Percentiles rank a stretch among this genome's conserved stretches.
Conservation (phyloP, 2,888 invertebrate species). For the Galeopsomyia nigrocyanea region DNA sequence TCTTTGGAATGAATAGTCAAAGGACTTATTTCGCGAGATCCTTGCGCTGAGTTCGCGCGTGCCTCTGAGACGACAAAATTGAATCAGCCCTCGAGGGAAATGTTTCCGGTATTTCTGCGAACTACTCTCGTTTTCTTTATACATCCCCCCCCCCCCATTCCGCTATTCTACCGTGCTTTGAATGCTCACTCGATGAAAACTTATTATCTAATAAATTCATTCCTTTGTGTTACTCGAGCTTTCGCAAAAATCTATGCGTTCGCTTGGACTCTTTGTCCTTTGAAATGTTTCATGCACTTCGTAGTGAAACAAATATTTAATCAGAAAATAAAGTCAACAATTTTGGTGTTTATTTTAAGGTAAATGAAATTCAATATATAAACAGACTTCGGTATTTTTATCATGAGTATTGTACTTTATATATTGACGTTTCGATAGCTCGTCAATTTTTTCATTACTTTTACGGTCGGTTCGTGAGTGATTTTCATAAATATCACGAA, state of each 20-base stretch:
- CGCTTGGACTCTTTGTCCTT: too few species aligned
- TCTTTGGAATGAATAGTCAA: conserved; percentile 52
- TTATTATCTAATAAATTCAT: conserved; percentile 50
- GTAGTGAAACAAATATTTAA: too few species aligned
- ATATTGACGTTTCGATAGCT: too few species aligned
- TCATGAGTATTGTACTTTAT: too few species aligned
- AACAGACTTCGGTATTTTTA: too few species aligned
- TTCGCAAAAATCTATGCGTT: not conserved
- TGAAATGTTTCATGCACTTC: too few species aligned
- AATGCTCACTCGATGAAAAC: conserved; percentile 44
- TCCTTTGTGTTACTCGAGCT: conserved; percentile 20
- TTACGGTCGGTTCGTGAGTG: not conserved
- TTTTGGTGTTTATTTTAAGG: too few species aligned
- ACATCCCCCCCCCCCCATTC: not conserved
- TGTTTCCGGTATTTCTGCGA: conserved; percentile 54
- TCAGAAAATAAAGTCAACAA: too few species aligned
- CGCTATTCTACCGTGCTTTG: conserved; percentile 14
- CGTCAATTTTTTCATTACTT: too few species aligned
- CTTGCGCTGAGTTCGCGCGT: conserved; percentile 49
- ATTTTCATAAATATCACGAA: conserved; percentile 13
- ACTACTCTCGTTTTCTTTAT: conserved; percentile 8
- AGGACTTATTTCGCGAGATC: conserved; percentile 57
- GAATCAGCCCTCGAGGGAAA: conserved; percentile 63
- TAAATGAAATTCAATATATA: too few species aligned
- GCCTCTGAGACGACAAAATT: conserved; percentile 60